These are phyloP conservation scores for Phortica okadai DNA, from an alignment of 2,888 invertebrate genomes.

Conservation along the genomic window DNA sequence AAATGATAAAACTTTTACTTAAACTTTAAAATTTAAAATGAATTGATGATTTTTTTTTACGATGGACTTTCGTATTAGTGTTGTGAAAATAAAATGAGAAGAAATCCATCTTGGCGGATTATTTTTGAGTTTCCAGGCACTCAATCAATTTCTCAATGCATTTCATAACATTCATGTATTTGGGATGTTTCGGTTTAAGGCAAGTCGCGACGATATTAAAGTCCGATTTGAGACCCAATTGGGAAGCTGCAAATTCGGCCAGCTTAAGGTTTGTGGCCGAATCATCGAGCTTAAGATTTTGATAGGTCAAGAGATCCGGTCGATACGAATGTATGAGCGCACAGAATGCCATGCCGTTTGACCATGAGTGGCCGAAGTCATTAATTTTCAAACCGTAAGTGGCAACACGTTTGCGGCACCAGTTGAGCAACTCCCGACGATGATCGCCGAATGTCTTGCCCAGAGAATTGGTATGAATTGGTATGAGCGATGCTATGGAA, in stretches of 20 bases:
- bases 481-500: too few species aligned
- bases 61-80: too few species aligned
- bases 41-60: too few species aligned
- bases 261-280: slow-evolving; percentile 31
- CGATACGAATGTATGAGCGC: slow-evolving; percentile 51
- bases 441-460: slow-evolving; percentile 47
- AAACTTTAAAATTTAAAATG: too few species aligned
- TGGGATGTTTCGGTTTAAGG: slow-evolving; percentile 29
- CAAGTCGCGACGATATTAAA: slow-evolving; percentile 35
- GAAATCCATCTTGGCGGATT: too few species aligned
- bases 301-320: slow-evolving; percentile 44
- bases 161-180: slow-evolving; percentile 36
- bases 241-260: slow-evolving; percentile 42
- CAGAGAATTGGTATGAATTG: not conserved
- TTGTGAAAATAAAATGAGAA: too few species aligned
- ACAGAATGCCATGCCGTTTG: slow-evolving; percentile 54
- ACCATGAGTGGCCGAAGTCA: slow-evolving; percentile 54
- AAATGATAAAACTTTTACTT: too few species aligned
- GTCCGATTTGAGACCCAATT: not conserved
- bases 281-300: slow-evolving; percentile 24
- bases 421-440: slow-evolving; percentile 32
- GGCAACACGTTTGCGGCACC: slow-evolving; percentile 42
- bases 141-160: slow-evolving; percentile 37
- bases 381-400: slow-evolving; percentile 55
- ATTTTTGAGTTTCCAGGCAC: too few species aligned